Conservation (phyloP, 2,888 invertebrate genomes). For the Monochamus alternatus region DNA sequence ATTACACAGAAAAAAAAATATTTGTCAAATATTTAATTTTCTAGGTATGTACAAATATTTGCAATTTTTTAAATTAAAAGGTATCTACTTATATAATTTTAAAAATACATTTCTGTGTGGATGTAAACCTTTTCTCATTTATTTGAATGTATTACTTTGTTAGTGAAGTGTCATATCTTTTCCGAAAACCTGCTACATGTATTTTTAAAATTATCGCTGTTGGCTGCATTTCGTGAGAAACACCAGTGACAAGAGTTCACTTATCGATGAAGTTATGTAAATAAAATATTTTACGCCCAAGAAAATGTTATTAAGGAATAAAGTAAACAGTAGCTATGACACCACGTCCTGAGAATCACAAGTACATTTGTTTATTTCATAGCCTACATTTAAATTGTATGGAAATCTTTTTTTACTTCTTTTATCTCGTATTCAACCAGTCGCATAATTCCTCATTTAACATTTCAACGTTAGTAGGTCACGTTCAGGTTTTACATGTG, state of each 20-base stretch:
- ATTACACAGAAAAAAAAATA: no score
- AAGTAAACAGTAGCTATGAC: constrained; percentile 10
- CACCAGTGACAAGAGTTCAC: constrained; percentile 16
- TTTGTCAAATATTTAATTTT: no score
- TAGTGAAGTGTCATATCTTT: not conserved
- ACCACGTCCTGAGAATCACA: not conserved
- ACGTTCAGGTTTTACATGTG: not conserved
- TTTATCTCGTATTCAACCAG: no score
- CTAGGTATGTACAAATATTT: no score
- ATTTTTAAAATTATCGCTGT: constrained; percentile 25
- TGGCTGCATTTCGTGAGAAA: constrained; percentile 22
- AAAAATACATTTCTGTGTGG: no score
- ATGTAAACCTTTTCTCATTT: no score
- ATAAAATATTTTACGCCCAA: constrained; percentile 18
- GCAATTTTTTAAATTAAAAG: no score
- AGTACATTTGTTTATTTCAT: not conserved
- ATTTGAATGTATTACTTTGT: not conserved
- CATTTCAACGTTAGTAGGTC: not conserved
- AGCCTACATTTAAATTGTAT: no score
- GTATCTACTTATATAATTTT: no score
- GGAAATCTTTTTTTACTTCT: no score
- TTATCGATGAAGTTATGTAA: constrained; percentile 23
- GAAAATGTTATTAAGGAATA: constrained; percentile 6
- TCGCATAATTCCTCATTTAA: not conserved
- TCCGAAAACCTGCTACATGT: not conserved